A percentile compares a stretch with the other conserved stretches of the same genome.
Conservation (phyloP, 2,797 vertebrate genomes). For the Hippocampus kuda region DNA sequence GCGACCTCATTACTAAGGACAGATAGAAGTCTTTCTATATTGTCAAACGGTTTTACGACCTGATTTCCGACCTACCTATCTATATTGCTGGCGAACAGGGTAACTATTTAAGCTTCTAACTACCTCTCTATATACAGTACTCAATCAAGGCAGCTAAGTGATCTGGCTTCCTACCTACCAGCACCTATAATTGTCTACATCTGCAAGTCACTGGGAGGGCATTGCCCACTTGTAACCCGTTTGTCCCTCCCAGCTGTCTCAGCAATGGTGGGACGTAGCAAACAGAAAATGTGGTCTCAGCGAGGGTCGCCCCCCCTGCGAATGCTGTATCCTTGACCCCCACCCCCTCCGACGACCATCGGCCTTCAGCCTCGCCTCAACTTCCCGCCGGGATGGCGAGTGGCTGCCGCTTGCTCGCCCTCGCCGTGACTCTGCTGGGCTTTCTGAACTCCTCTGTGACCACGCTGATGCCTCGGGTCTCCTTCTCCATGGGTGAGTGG, state of each 20-base stretch:
- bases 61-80: too few relatives aligned
- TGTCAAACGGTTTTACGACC: too few relatives aligned
- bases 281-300: conserved; percentile 33
- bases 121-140: too few relatives aligned
- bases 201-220: neutral
- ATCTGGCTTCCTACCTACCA: too few relatives aligned
- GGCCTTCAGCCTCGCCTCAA: conserved; percentile 3
- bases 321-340: conserved; percentile 13
- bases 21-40: neutral
- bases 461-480: conserved; percentile 51
- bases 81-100: too few relatives aligned
- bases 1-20: neutral
- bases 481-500: conserved; percentile 59
- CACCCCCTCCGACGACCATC: neutral
- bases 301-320: conserved; percentile 6
- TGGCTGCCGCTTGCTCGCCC: conserved; percentile 14
- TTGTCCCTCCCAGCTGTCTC: neutral
- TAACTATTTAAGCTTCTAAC: too few relatives aligned
- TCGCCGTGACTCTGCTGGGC: conserved; percentile 37
- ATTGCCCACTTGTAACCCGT: neutral
- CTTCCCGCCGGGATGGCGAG: conserved; percentile 35
- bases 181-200: neutral
- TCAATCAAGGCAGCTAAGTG: too few relatives aligned
- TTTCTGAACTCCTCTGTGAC: conserved; percentile 31
- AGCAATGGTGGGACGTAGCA: conserved; percentile 35